phyloP scores from a whole-genome alignment of 2,797 vertebrate genomes.

The Sebastes itinus region DNA sequence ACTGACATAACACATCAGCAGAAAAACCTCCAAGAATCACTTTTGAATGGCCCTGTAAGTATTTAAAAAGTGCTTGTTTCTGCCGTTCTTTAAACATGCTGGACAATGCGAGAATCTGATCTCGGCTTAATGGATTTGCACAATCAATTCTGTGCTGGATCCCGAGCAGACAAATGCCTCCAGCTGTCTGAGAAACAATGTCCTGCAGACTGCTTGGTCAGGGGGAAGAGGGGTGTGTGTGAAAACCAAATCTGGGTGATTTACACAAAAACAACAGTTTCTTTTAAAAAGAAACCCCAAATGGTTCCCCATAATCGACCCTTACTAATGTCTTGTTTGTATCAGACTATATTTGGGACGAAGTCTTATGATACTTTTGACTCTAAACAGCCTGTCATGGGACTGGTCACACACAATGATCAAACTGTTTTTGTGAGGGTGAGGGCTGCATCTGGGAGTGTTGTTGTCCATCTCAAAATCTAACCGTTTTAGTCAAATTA shows the following conservation, averaged over 20 bases:
- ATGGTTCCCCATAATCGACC: not conserved
- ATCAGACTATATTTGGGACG: not conserved
- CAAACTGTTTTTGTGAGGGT: slow-evolving; percentile 13
- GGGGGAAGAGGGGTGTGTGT: not conserved
- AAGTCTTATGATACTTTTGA: slow-evolving; percentile 42
- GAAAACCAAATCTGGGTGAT: not conserved
- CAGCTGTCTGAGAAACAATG: slow-evolving; percentile 32
- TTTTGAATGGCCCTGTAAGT: slow-evolving; percentile 1
- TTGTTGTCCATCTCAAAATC: not conserved
- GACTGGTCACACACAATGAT: slow-evolving; percentile 36
- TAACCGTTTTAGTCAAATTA: not conserved
- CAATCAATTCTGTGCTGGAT: slow-evolving; percentile 48
- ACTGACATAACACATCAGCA: not conserved
- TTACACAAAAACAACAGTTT: not conserved
- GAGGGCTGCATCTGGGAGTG: not conserved
- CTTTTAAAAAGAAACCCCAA: not conserved
- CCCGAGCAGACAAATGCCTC: slow-evolving; percentile 39
- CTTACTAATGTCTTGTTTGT: not conserved
- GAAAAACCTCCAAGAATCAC: not conserved
- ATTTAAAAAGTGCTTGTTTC: slow-evolving; percentile 30
- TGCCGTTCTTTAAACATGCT: slow-evolving; percentile 26
- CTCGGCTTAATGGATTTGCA: slow-evolving; percentile 53
- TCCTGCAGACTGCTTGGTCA: slow-evolving; percentile 11
- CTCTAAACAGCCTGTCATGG: slow-evolving; percentile 17
- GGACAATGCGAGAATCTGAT: slow-evolving; percentile 46